Conservation (phyloP, 2,888 invertebrate genomes). For the Thyatira batis region DNA sequence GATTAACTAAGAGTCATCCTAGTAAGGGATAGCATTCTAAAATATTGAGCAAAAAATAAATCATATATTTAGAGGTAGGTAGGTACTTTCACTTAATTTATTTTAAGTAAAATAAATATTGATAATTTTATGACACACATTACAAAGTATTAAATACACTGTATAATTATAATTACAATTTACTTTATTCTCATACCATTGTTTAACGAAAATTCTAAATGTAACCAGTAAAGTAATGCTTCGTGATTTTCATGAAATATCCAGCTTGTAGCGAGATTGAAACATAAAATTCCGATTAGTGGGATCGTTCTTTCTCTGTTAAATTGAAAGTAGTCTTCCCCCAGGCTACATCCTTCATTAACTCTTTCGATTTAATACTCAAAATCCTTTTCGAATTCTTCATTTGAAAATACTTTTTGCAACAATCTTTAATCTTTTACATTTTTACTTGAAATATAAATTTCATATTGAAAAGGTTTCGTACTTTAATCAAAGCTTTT, state of each 20-base stretch:
- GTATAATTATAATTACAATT: too few species aligned
- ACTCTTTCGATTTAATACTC: constrained; percentile 60
- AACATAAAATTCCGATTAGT: constrained; percentile 75
- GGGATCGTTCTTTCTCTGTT: constrained; percentile 51
- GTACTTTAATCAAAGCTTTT: background rate
- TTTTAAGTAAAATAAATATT: too few species aligned
- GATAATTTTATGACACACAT: too few species aligned
- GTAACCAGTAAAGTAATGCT: too few species aligned
- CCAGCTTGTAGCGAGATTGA: constrained; percentile 35
- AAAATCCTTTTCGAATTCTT: constrained; percentile 45
- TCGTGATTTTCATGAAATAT: background rate
- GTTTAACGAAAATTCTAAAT: background rate
- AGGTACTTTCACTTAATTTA: too few species aligned
- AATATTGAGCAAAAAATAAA: too few species aligned
- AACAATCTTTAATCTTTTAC: background rate
- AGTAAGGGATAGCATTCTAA: too few species aligned
- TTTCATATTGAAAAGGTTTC: background rate
- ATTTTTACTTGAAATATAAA: background rate
- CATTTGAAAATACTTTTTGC: constrained; percentile 14
- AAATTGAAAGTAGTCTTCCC: constrained; percentile 63
- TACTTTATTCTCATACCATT: too few species aligned
- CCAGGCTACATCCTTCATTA: constrained; percentile 64
- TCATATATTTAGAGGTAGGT: too few species aligned
- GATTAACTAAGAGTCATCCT: too few species aligned
- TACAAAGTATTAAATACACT: too few species aligned